phyloP scores from a whole-genome alignment of 1,140 invertebrate genomes.

The Yoshiicerus persimilis region DNA sequence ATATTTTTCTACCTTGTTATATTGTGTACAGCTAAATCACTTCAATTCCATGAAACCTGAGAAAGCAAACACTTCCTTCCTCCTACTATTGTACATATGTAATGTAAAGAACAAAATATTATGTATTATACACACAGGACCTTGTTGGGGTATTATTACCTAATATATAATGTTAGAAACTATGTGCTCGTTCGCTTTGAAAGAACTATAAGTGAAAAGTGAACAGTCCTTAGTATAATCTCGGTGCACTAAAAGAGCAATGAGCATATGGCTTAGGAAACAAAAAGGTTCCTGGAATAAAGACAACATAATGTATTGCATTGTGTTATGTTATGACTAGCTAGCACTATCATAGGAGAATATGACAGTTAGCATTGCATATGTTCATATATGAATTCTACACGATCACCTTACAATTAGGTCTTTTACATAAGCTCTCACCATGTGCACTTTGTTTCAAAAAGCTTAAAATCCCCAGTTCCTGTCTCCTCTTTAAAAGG shows the following conservation, averaged over 20 bases:
- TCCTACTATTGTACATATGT: not conserved
- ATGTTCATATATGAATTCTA: not conserved
- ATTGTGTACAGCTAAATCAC: not conserved
- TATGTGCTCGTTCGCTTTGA: not conserved
- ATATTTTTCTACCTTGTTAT: not conserved
- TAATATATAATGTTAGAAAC: not conserved
- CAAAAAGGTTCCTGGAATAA: not conserved
- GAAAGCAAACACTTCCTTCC: conserved; percentile 24
- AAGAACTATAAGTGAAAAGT: not conserved
- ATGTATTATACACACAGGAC: not conserved
- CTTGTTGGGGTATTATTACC: not conserved
- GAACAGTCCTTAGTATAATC: not conserved
- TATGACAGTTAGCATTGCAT: not conserved
- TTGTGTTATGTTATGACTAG: not conserved
- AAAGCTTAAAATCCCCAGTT: not conserved
- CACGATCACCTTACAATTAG: not conserved
- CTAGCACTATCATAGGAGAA: not conserved
- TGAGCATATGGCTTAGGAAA: not conserved
- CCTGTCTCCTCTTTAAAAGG: not conserved
- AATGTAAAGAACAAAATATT: not conserved
- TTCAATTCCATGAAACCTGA: conserved; percentile 13
- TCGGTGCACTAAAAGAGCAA: not conserved
- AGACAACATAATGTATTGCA: not conserved
- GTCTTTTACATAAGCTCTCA: not conserved
- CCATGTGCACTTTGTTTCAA: not conserved